Evolutionary conservation across 2,888 invertebrate genomes (phyloP).

Genomic region (Hemithea aestivaria): DNA sequence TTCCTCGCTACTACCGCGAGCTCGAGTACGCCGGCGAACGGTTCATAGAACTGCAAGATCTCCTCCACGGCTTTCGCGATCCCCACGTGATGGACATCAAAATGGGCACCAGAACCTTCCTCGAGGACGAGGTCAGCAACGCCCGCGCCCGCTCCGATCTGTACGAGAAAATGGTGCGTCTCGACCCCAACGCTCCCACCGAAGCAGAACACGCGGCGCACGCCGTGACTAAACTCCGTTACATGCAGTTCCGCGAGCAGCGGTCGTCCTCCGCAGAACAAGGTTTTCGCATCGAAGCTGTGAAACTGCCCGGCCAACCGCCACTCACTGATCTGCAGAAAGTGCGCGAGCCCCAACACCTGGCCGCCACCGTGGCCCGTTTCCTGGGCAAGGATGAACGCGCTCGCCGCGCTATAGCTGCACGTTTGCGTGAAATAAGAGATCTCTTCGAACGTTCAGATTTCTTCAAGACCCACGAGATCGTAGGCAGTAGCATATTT

Average conservation of each 20-base stretch:
- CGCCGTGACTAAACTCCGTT: constrained; percentile 96
- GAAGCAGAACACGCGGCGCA: constrained; percentile 87
- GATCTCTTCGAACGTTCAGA: constrained; percentile 89
- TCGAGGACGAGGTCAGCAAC: constrained; percentile 96
- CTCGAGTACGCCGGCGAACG: constrained; percentile 87
- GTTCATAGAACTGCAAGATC: constrained; percentile 97
- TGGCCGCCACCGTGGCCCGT: constrained; percentile 84
- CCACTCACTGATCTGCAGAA: constrained; percentile 94
- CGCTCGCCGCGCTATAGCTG: constrained; percentile 83
- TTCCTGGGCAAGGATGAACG: constrained; percentile 85
- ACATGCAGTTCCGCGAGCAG: constrained; percentile 97
- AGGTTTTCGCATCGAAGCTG: constrained; percentile 97
- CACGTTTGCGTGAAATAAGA: constrained; percentile 87
- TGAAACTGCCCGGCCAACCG: constrained; percentile 90
- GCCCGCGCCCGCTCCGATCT: constrained; percentile 90
- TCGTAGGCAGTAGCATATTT: constrained; percentile 95
- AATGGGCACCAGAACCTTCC: constrained; percentile 96
- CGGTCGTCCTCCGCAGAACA: constrained; percentile 95
- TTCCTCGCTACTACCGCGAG: constrained; percentile 91
- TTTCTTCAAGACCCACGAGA: constrained; percentile 93
- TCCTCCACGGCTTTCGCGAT: constrained; percentile 92
- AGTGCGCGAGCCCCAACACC: constrained; percentile 87
- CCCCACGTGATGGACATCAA: constrained; percentile 98
- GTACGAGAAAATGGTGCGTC: constrained; percentile 96
- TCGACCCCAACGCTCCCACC: constrained; percentile 93